Evolutionary conservation across 2,113 vertebrate genomes (phyloP).

Genomic region (Phainopepla nitens): DNA sequence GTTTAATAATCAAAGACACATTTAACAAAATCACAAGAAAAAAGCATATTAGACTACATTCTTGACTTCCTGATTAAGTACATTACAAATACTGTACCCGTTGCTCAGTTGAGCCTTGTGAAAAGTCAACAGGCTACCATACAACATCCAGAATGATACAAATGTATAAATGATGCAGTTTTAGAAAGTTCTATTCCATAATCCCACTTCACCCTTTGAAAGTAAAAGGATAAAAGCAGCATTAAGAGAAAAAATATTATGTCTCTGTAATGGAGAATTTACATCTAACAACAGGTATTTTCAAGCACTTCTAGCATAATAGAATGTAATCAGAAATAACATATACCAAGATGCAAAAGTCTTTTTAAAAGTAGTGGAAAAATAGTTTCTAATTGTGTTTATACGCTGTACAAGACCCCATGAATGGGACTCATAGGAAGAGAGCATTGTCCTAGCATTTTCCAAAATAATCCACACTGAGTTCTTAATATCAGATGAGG

Average conservation of each 20-base stretch:
- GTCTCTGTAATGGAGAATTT: not conserved
- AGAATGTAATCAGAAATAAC: not conserved
- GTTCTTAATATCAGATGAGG: not conserved
- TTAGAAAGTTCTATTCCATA: not conserved
- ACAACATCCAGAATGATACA: not conserved
- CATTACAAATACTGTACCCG: not conserved
- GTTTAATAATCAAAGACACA: not conserved
- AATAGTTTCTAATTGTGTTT: not conserved
- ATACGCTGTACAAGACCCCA: fast-evolving
- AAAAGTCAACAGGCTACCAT: not conserved
- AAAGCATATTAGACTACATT: not conserved
- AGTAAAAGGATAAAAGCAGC: not conserved
- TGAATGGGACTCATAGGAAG: not conserved
- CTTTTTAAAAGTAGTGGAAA: not conserved
- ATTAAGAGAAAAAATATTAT: not conserved
- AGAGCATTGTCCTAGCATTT: not conserved
- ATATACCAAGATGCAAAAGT: not conserved
- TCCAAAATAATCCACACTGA: not conserved
- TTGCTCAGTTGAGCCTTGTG: not conserved
- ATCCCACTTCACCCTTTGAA: not conserved
- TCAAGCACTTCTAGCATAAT: not conserved
- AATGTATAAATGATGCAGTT: not conserved
- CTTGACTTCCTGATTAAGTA: not conserved
- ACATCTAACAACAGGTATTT: not conserved
- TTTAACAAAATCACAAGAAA: not conserved